Evolutionary conservation across 1,140 invertebrate species (phyloP).

Genomic region (Bombus vancouverensis): DNA sequence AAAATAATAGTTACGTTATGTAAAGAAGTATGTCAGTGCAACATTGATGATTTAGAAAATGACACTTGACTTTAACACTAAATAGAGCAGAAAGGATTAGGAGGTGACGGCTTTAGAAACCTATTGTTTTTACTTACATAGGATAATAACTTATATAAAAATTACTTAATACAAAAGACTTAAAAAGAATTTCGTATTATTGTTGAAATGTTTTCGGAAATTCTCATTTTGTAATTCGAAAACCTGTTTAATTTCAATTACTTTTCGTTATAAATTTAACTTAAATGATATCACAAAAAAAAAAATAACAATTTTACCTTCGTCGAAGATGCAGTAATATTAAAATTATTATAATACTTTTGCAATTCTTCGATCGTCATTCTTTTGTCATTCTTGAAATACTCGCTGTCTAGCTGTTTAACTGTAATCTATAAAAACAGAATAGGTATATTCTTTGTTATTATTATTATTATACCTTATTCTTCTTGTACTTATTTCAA

Average conservation of each 20-base stretch:
- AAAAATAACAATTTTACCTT: constrained; percentile 14
- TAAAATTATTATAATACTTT: constrained; percentile 17
- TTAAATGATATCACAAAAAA: too few species aligned
- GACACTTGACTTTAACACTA: background rate
- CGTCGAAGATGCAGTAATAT: background rate
- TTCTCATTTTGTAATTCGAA: too few species aligned
- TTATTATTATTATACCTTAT: too few species aligned
- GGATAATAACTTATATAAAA: background rate
- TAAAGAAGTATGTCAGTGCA: background rate
- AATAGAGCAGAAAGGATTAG: background rate
- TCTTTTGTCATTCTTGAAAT: rapidly evolving
- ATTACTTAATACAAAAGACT: background rate
- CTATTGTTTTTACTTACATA: background rate
- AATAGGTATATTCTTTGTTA: background rate
- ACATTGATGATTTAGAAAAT: background rate
- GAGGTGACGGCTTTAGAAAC: background rate
- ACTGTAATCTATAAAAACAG: background rate
- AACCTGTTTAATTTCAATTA: background rate
- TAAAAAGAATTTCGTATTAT: background rate
- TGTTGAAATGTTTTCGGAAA: background rate
- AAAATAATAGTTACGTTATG: background rate
- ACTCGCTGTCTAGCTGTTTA: rapidly evolving
- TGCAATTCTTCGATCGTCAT: constrained; percentile 44
- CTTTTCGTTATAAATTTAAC: background rate
- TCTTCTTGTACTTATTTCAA: too few species aligned